Conservation (phyloP, 2,113 vertebrate genomes). For the Naja naja region DNA sequence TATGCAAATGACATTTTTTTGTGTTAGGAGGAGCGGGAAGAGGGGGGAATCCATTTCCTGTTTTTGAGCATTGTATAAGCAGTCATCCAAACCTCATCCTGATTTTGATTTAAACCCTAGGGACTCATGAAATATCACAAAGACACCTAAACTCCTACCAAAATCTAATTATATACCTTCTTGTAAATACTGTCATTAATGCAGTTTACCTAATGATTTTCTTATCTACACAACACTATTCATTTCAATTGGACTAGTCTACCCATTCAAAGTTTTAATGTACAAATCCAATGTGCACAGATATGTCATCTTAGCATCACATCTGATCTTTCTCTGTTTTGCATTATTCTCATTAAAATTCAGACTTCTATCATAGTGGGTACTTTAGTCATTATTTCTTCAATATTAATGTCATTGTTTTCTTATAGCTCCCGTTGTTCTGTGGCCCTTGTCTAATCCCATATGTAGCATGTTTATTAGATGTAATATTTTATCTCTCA, state of each 20-base stretch:
- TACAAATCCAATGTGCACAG: constrained; percentile 5
- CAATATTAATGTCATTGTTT: constrained; percentile 69
- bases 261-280: constrained; percentile 20
- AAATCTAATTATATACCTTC: neutral
- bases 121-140: neutral
- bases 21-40: neutral
- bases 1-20: neutral
- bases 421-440: constrained; percentile 60
- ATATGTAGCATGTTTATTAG: constrained; percentile 89
- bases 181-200: neutral
- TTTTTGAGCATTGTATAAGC: neutral
- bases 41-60: neutral
- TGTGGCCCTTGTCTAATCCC: constrained; percentile 78
- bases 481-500: constrained; percentile 95
- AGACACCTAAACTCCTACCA: too few relatives aligned
- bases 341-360: constrained; percentile 54
- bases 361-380: constrained; percentile 32
- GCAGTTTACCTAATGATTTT: neutral
- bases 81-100: neutral
- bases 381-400: constrained; percentile 60
- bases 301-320: neutral
- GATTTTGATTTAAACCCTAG: neutral
- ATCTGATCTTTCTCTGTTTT: constrained; percentile 33
- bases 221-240: neutral
- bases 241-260: constrained; percentile 23